Percentiles rank a stretch among this genome's conserved stretches.
Conservation (phyloP, 2,888 invertebrate species). For the Chaetoderma sp. region DNA sequence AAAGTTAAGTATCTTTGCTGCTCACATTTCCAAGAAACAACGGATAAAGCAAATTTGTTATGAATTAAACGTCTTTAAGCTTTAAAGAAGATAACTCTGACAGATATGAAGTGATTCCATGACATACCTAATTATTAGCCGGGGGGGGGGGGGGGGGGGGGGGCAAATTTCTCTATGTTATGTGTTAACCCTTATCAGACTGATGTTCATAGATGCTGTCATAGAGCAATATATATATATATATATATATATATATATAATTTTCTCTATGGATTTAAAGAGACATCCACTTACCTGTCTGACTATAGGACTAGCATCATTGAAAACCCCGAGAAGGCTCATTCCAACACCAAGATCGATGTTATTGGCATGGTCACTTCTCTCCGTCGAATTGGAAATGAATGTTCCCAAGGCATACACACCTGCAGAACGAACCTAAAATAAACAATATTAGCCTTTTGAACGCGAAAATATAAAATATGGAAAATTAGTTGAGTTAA, state of each 20-base stretch:
- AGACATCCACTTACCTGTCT: constrained; percentile 54
- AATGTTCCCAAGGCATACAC: constrained; percentile 96
- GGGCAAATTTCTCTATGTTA: background rate
- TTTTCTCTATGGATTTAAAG: too few relatives aligned
- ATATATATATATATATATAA: too few relatives aligned
- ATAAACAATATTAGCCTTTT: constrained; percentile 1
- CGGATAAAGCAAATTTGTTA: too few relatives aligned
- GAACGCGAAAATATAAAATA: too few relatives aligned
- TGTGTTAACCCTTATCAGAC: background rate
- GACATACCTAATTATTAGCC: too few relatives aligned
- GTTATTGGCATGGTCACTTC: constrained; percentile 92
- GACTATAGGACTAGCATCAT: constrained; percentile 77
- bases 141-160: background rate
- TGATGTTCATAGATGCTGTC: background rate
- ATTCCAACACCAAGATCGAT: constrained; percentile 94
- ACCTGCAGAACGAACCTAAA: constrained; percentile 87
- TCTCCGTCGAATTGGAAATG: constrained; percentile 81
- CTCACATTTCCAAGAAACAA: too few relatives aligned
- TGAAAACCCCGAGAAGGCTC: constrained; percentile 81
- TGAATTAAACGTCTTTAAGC: too few relatives aligned
- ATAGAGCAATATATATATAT: too few relatives aligned
- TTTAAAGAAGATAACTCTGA: too few relatives aligned
- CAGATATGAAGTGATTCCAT: too few relatives aligned
- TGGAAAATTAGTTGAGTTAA: too few relatives aligned
- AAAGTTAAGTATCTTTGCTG: too few relatives aligned